Conservation (phyloP, 2,888 invertebrate genomes). For the Cremastinae sp. region DNA sequence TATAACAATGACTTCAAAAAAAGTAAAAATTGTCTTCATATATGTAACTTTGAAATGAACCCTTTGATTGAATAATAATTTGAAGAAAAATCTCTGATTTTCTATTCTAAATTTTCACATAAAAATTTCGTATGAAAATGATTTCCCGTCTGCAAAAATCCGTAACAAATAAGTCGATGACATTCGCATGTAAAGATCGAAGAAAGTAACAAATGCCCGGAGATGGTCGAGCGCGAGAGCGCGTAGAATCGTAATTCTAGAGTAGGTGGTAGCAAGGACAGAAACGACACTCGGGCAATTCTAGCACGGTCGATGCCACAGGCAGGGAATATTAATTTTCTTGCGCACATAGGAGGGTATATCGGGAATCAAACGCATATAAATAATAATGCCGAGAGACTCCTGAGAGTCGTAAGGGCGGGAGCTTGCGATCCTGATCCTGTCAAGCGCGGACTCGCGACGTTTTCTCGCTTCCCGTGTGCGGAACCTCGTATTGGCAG, state of each 20-base stretch:
- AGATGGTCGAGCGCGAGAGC: conserved; percentile 1
- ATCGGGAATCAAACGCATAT: conserved; percentile 22
- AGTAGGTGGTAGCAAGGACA: conserved; percentile 55
- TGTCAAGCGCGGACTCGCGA: conserved; percentile 4
- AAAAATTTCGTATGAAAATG: too few species aligned
- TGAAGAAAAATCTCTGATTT: too few species aligned
- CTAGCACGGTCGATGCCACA: conserved; percentile 49
- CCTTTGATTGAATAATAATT: too few species aligned
- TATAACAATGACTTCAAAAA: too few species aligned
- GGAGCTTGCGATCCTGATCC: neutral
- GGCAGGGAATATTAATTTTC: conserved; percentile 59
- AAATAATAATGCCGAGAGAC: neutral
- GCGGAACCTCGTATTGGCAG: conserved; percentile 20
- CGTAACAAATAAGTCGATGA: too few species aligned
- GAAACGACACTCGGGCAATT: conserved; percentile 60
- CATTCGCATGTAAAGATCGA: too few species aligned
- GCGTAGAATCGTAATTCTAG: conserved; percentile 56
- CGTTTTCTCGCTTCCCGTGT: conserved; percentile 7
- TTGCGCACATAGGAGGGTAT: conserved; percentile 39
- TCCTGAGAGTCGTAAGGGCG: neutral
- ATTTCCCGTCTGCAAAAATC: too few species aligned
- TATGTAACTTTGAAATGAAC: too few species aligned
- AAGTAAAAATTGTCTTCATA: too few species aligned
- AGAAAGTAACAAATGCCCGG: neutral
- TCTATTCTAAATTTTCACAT: too few species aligned